phyloP scores from a whole-genome alignment of 2,113 vertebrate species.

The Laterallus jamaicensis region DNA sequence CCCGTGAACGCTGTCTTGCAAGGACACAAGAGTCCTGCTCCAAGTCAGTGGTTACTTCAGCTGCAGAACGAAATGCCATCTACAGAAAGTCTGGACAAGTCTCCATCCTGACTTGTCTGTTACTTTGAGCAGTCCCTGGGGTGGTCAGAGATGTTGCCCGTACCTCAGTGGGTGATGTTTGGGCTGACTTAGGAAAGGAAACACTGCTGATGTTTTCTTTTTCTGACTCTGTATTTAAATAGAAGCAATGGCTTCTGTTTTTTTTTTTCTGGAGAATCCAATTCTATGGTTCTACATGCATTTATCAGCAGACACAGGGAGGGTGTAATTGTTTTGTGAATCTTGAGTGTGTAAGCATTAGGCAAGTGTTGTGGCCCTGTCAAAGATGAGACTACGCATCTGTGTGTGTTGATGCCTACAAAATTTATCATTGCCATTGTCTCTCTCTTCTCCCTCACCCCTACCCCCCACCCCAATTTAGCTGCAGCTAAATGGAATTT shows the following conservation, averaged over 20 bases:
- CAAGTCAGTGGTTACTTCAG: not conserved
- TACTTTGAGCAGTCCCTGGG: not conserved
- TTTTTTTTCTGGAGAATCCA: not conserved
- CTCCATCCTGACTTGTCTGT: not conserved
- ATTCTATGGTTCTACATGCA: not conserved
- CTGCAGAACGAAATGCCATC: not conserved
- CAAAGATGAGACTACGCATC: not conserved
- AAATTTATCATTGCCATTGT: not conserved
- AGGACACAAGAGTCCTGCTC: not conserved
- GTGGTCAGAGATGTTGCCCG: not conserved
- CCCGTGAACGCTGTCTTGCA: not conserved
- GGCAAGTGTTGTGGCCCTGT: not conserved
- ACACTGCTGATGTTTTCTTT: not conserved
- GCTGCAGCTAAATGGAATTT: not conserved
- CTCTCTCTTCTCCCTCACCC: not conserved
- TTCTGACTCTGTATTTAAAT: not conserved
- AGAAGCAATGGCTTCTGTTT: not conserved
- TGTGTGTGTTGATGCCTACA: not conserved
- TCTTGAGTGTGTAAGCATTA: not conserved
- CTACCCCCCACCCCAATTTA: not conserved
- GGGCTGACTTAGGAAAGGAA: not conserved
- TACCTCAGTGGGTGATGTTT: accelerated
- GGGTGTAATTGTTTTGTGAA: not conserved
- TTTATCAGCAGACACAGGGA: not conserved
- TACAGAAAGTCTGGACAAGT: not conserved